phyloP scores from a whole-genome alignment of 2,888 invertebrate genomes.

The Heliconius charithonia region DNA sequence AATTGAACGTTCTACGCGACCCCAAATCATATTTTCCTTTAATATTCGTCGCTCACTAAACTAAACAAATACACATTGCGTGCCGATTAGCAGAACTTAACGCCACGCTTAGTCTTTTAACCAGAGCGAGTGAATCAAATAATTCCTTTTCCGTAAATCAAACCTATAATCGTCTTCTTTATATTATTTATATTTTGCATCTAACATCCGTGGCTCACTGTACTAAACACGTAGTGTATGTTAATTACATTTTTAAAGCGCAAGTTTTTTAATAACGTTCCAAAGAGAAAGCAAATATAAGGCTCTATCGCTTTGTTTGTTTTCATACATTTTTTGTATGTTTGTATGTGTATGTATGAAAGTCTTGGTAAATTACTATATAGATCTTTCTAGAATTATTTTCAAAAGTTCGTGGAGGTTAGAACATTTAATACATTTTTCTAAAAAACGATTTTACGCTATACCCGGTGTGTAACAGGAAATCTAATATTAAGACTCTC shows the following conservation, averaged over 20 bases:
- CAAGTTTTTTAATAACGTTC: constrained; percentile 66
- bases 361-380: neutral
- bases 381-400: neutral
- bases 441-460: too few relatives aligned
- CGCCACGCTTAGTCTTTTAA: neutral
- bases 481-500: neutral
- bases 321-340: neutral
- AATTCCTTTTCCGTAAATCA: neutral
- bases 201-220: constrained; percentile 23
- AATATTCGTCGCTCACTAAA: neutral
- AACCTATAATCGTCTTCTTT: neutral
- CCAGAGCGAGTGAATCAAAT: neutral
- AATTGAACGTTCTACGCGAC: neutral
- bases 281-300: constrained; percentile 45
- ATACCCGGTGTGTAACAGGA: rapidly evolving
- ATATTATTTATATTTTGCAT: neutral
- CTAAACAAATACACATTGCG: neutral
- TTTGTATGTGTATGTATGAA: neutral
- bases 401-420: too few relatives aligned
- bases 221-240: constrained; percentile 43
- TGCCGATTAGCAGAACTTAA: neutral
- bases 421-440: too few relatives aligned
- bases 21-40: neutral
- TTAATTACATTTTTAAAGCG: constrained; percentile 56
- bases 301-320: constrained; percentile 20